These are phyloP conservation scores for Oreochromis aureus DNA, from an alignment of 2,113 vertebrate genomes.

Conservation along the genomic window DNA sequence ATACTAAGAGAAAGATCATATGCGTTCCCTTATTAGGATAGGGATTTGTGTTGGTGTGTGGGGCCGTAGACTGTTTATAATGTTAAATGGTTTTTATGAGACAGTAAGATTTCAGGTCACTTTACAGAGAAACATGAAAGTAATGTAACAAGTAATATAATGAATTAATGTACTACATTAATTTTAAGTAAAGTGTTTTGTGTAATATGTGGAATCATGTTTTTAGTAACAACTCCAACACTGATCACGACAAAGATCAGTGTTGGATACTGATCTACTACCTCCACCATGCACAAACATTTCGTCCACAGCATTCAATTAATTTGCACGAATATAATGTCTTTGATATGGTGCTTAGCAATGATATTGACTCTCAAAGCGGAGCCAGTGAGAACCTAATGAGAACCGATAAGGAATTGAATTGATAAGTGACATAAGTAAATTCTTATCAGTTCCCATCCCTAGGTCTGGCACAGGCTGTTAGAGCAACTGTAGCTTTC, in stretches of 20 bases:
- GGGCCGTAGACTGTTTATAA: not conserved
- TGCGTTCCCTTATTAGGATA: not conserved
- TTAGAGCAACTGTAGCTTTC: not conserved
- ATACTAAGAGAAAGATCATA: not conserved
- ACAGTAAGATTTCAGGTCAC: not conserved
- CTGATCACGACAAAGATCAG: not conserved
- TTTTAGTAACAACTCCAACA: not conserved
- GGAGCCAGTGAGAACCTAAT: not conserved
- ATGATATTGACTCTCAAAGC: not conserved
- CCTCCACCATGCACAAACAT: not conserved
- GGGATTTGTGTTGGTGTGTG: not conserved
- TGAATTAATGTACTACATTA: not conserved
- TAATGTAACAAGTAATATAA: rapidly evolving
- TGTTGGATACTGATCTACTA: not conserved
- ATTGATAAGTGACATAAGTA: not conserved
- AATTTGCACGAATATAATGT: not conserved
- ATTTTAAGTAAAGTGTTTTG: not conserved
- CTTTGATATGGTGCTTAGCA: rapidly evolving
- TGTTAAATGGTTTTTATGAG: not conserved
- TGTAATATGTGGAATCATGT: not conserved
- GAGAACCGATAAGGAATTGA: rapidly evolving
- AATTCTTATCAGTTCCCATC: not conserved
- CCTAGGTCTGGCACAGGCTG: not conserved
- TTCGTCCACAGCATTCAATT: not conserved
- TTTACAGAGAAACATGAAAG: not conserved